Conservation (phyloP, 2,113 vertebrate species). For the Galemys pyrenaicus region DNA sequence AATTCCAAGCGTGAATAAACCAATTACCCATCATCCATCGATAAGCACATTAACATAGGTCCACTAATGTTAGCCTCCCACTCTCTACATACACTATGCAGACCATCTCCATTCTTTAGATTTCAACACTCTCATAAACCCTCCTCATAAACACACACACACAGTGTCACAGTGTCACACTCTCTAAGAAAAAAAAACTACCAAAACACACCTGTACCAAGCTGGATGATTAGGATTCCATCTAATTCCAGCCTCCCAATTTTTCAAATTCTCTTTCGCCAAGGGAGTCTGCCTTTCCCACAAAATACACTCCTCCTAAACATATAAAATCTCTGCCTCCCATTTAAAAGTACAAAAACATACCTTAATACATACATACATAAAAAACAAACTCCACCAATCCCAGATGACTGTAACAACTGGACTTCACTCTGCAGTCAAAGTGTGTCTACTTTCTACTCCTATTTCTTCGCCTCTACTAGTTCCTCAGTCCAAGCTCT, state of each 20-base stretch:
- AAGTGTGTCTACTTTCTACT: neutral
- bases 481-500: neutral
- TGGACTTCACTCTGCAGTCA: neutral
- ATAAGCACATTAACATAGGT: neutral
- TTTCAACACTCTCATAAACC: neutral
- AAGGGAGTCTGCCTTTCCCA: neutral
- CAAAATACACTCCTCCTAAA: neutral
- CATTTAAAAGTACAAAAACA: constrained; percentile 24
- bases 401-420: neutral
- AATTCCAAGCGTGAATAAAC: neutral
- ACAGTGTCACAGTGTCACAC: neutral
- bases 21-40: neutral
- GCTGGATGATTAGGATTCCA: neutral
- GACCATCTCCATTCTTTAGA: neutral
- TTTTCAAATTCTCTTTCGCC: constrained; percentile 10
- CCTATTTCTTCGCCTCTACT: neutral
- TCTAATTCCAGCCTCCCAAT: neutral
- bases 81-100: neutral
- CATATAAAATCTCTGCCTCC: neutral
- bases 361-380: neutral
- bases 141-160: neutral
- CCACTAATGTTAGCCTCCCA: neutral
- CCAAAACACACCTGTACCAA: neutral
- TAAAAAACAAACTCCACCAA: neutral
- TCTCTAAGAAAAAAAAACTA: neutral